Evolutionary conservation across 2,113 vertebrate genomes (phyloP).

Genomic region (Atractosteus spatula): DNA sequence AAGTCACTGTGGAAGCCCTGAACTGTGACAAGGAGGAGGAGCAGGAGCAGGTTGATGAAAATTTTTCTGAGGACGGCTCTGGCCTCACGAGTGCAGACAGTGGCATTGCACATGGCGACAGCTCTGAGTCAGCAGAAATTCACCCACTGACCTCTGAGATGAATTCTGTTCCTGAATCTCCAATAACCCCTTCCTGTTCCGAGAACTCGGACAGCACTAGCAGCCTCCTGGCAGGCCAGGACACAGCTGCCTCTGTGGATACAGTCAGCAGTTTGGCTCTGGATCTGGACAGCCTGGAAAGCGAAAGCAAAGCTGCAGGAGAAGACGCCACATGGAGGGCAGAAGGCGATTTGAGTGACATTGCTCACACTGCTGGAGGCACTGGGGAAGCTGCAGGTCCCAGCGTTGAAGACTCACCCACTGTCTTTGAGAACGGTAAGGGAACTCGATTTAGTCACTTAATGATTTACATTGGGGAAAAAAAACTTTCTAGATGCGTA

Average conservation of each 20-base stretch:
- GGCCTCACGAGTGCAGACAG: not conserved
- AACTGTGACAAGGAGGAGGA: conserved; percentile 5
- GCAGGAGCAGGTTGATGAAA: conserved; percentile 6
- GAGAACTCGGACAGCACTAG: conserved; percentile 1
- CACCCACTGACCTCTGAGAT: not conserved
- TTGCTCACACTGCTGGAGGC: not conserved
- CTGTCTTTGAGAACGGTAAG: conserved; percentile 3
- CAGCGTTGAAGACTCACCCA: not conserved
- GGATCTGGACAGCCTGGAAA: not conserved
- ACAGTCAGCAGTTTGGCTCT: not conserved
- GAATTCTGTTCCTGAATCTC: not conserved
- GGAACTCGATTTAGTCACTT: too few species aligned
- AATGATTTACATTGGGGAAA: too few species aligned
- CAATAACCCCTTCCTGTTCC: conserved; percentile 4
- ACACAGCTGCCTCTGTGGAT: not conserved
- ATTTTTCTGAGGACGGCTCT: not conserved
- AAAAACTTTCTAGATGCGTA: too few species aligned
- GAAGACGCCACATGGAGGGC: not conserved
- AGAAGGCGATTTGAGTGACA: not conserved
- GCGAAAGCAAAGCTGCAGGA: not conserved
- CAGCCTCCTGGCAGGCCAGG: conserved; percentile 1
- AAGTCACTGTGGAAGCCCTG: conserved; percentile 13
- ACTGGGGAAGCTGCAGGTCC: not conserved
- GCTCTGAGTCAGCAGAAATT: not conserved
- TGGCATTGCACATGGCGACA: not conserved